Base-by-base conservation (phyloP, 2,888 invertebrate species). In the Anticlea derivata region DNA sequence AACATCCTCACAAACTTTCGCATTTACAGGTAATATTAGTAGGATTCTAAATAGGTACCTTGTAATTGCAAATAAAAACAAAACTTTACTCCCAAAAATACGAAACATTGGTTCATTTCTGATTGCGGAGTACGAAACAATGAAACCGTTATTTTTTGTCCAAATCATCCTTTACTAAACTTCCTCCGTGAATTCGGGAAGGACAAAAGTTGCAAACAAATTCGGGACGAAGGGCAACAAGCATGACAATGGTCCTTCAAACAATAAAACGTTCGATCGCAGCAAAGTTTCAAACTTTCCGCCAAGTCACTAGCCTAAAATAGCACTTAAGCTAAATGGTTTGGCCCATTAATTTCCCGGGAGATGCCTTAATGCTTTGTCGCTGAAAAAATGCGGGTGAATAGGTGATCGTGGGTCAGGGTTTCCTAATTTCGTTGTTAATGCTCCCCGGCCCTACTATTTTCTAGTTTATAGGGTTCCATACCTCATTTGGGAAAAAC, bases 241-340 rank as follows among this genome's bases (percentile, higher is more conserved):
- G 23, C 55, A 51, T 55, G 55, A 54, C 54, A 58, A 54, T 48
- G 40, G 46, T 11, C 35, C 47, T 52, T 50, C 51, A 27, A 44
- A 59, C 60, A 65, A 63, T 58, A 76, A 75, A 75, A 68, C 66
- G 64, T 70, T 70, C 53, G 60, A 69, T 65, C 61, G 61, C 59
- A 50, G 58, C 60, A 37, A 72, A 80, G 64, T 77, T 80, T 63
- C 17, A 73, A 68, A 79, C 75, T 83, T 83, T 83, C 70, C 73
- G 75, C 72, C 78, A 80, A 83, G 83, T 83, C 80, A 83, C 77
- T 80, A 75, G 80, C 73, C 78, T 75, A 79, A 83, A 83, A 81
- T 79, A 78, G 78, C 80, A 85, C 83, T 85, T 82, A 81, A 78
- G 82, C 78, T 78, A 83, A 84, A 86, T 83, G 80, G 80, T 71